A percentile compares a stretch with the other conserved stretches of the same genome.
Conservation (phyloP, 2,113 vertebrate genomes). For the Sorex fumeus region DNA sequence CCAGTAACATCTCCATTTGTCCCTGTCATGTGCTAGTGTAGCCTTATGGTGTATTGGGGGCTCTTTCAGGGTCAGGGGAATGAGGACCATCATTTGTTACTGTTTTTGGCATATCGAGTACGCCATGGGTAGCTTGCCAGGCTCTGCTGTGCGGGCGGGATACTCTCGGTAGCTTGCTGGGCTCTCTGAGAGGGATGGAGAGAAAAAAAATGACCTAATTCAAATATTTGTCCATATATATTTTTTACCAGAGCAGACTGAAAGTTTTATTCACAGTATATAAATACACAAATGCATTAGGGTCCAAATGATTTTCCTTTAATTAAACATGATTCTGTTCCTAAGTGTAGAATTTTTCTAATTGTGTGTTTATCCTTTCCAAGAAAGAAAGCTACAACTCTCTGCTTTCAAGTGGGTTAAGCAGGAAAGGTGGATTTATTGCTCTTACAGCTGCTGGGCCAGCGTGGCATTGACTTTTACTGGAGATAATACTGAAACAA, state of each 20-base stretch:
- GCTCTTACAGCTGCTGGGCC: neutral
- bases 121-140: too few species aligned
- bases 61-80: too few species aligned
- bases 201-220: too few species aligned
- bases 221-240: neutral
- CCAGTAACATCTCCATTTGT: too few species aligned
- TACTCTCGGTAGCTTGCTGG: too few species aligned
- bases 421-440: neutral
- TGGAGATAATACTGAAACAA: neutral
- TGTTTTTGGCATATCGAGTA: too few species aligned
- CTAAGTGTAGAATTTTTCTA: conserved; percentile 8
- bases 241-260: neutral
- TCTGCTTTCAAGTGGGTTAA: neutral
- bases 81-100: too few species aligned
- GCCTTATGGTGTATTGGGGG: too few species aligned
- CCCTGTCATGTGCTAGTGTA: too few species aligned
- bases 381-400: neutral
- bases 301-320: neutral
- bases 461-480: neutral
- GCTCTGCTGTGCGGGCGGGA: too few species aligned
- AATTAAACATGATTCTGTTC: neutral
- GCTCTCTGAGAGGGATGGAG: too few species aligned
- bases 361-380: neutral
- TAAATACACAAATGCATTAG: neutral
- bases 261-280: neutral